phyloP scores from a whole-genome alignment of 2,797 vertebrate species.

The Selene dorsalis region DNA sequence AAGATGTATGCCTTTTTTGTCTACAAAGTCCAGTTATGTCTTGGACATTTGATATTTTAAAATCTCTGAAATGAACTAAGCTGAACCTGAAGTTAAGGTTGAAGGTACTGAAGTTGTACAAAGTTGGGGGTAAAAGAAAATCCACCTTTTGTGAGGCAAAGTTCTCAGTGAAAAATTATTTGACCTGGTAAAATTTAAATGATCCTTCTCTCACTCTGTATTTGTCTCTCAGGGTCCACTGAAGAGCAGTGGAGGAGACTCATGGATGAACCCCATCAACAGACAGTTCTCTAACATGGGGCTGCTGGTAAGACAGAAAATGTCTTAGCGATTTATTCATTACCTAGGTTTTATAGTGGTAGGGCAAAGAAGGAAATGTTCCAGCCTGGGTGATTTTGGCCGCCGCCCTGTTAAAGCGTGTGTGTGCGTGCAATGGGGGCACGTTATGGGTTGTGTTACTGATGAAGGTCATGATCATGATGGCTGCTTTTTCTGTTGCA shows the following conservation, averaged over 20 bases:
- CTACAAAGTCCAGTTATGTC: too few relatives aligned
- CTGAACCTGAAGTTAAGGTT: too few relatives aligned
- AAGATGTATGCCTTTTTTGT: too few relatives aligned
- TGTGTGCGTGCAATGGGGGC: too few relatives aligned
- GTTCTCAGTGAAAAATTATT: neutral
- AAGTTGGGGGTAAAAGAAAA: too few relatives aligned
- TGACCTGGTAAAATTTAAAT: neutral
- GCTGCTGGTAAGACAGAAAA: constrained; percentile 88
- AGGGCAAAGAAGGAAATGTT: neutral
- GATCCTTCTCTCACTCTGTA: neutral
- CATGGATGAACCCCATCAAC: constrained; percentile 96
- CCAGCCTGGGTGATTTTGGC: too few relatives aligned
- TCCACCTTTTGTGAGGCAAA: neutral
- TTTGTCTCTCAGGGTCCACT: constrained; percentile 85
- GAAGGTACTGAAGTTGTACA: too few relatives aligned
- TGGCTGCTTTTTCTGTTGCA: constrained; percentile 2
- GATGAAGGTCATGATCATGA: neutral
- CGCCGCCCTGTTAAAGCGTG: too few relatives aligned
- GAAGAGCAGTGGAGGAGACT: constrained; percentile 92
- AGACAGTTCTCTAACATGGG: constrained; percentile 99
- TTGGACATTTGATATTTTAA: too few relatives aligned
- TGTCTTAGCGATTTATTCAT: neutral
- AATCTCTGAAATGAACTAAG: too few relatives aligned
- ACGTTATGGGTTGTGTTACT: too few relatives aligned
- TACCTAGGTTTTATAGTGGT: neutral